Percentiles rank a stretch among this genome's conserved stretches.
Conservation (phyloP, 2,888 invertebrate species). For the Amblyjoppa fuscipennis region DNA sequence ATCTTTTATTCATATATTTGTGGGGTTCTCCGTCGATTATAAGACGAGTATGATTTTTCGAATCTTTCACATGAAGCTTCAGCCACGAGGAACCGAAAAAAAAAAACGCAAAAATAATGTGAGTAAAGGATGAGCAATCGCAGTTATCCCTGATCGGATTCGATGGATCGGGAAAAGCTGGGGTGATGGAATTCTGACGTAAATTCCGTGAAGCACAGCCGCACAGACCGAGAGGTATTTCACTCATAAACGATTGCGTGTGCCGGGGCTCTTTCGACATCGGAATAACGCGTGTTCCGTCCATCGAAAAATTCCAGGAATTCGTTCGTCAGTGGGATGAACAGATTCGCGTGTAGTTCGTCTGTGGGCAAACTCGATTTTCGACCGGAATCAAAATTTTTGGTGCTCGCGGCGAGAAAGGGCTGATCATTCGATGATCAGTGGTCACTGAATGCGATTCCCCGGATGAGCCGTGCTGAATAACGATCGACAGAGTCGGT, state of each 20-base stretch:
- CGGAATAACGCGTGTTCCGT: conserved; percentile 33
- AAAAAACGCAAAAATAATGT: not conserved
- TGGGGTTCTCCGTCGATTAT: no score
- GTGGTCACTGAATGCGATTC: not conserved
- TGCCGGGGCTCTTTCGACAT: conserved; percentile 16
- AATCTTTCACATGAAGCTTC: no score
- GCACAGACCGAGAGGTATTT: conserved; percentile 48
- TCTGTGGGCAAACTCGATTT: not conserved
- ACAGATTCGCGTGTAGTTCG: conserved; percentile 1
- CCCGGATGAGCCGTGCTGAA: not conserved
- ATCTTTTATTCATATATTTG: no score
- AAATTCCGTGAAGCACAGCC: conserved; percentile 36
- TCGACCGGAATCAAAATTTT: not conserved
- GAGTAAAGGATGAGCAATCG: not conserved
- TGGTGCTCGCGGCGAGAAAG: not conserved
- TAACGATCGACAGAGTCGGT: not conserved
- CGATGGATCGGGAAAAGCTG: not conserved
- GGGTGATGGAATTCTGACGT: conserved; percentile 42
- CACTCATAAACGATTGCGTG: conserved; percentile 45
- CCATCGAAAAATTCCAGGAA: conserved; percentile 29
- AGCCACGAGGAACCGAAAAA: no score
- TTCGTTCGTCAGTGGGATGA: conserved; percentile 19
- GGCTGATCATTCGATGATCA: not conserved
- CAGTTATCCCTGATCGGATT: not conserved
- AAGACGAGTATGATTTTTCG: no score